A percentile compares a stretch with the other conserved stretches of the same genome.
These are phyloP conservation scores for Mamestra brassicae DNA, from an alignment of 2,888 invertebrate species.

Conservation along the genomic window DNA sequence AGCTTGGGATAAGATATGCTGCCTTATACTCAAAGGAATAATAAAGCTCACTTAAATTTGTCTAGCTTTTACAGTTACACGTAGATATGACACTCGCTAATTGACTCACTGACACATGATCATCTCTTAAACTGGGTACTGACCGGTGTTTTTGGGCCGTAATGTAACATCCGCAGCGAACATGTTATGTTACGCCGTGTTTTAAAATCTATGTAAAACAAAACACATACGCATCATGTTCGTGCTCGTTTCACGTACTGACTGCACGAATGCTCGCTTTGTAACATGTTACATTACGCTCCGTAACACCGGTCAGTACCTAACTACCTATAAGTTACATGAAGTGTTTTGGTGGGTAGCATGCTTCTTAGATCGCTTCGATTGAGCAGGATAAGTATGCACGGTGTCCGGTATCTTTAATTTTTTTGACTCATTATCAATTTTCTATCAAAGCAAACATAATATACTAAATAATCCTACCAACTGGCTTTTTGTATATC, in stretches of 20 bases:
- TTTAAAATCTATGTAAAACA: no score
- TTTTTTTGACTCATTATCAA: not conserved
- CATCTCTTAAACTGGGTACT: not conserved
- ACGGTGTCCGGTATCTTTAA: not conserved
- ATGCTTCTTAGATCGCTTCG: not conserved
- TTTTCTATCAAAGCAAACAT: constrained; percentile 3
- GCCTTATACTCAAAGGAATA: not conserved
- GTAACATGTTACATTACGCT: no score
- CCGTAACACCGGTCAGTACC: no score
- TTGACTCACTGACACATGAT: not conserved
- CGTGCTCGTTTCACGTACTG: no score
- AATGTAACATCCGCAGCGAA: no score
- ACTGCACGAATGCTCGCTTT: no score
- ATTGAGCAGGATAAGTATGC: not conserved
- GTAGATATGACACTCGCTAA: not conserved
- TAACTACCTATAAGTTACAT: not conserved
- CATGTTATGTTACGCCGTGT: no score
- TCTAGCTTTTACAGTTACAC: not conserved
- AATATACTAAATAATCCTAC: not conserved
- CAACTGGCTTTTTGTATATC: not conserved
- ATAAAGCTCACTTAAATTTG: not conserved
- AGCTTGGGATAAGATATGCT: not conserved
- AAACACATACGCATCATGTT: no score
- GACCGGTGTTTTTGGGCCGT: no score
- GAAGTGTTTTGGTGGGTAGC: not conserved